phyloP scores from a whole-genome alignment of 2,113 vertebrate genomes.

The Ictalurus furcatus region DNA sequence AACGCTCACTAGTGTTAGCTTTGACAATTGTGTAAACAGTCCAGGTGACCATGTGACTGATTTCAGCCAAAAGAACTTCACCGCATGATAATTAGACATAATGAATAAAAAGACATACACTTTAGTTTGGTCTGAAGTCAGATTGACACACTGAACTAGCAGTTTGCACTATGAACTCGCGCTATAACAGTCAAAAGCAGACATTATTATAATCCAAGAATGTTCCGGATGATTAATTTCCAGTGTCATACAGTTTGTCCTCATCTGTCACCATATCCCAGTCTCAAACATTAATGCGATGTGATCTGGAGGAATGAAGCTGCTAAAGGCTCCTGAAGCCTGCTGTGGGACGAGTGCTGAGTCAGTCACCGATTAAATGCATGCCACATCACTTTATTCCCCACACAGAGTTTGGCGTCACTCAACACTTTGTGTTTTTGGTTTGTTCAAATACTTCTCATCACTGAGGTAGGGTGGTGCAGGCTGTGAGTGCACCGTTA shows the following conservation, averaged over 20 bases:
- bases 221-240: neutral
- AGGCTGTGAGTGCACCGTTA: neutral
- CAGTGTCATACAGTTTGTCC: neutral
- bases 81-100: neutral
- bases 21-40: too few species aligned
- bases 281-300: neutral
- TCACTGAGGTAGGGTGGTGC: neutral
- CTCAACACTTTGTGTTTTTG: neutral
- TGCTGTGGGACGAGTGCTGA: neutral
- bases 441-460: neutral
- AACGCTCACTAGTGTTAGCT: too few species aligned
- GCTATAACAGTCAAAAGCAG: neutral
- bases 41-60: too few species aligned
- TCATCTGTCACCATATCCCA: neutral
- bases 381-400: neutral
- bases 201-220: neutral
- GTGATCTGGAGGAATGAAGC: neutral
- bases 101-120: too few species aligned
- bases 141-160: neutral
- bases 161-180: too few species aligned
- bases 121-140: neutral
- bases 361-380: neutral
- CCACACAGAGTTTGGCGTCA: neutral
- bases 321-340: neutral
- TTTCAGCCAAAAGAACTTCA: neutral